These are phyloP conservation scores for Macheiramphus alcinus DNA, from an alignment of 2,113 vertebrate genomes.

Conservation along the genomic window DNA sequence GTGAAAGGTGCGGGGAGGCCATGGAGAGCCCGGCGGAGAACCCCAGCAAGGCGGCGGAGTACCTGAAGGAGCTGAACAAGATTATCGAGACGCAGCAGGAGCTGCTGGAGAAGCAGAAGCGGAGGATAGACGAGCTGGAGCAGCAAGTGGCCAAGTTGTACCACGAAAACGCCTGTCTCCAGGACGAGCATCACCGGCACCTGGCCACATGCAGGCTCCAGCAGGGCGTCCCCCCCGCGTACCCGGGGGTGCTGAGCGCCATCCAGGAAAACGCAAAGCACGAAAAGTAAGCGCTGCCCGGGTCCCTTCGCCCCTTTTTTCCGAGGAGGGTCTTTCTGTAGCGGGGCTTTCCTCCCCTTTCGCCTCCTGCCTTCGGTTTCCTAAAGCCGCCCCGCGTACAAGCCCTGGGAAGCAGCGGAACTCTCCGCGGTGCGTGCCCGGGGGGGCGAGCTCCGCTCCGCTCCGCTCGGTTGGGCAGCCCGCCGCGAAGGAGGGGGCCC, in stretches of 20 bases:
- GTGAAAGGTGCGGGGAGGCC: conserved; percentile 50
- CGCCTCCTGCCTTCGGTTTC: background rate
- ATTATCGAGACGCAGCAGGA: conserved; percentile 90
- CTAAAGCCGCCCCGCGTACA: background rate
- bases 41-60: conserved; percentile 89
- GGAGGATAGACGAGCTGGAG: conserved; percentile 87
- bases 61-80: conserved; percentile 84
- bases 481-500: background rate
- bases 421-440: background rate
- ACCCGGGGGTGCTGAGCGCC: conserved; percentile 69
- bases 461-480: background rate
- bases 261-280: conserved; percentile 78
- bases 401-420: background rate
- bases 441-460: background rate
- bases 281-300: conserved; percentile 78
- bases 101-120: conserved; percentile 86
- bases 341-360: background rate
- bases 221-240: conserved; percentile 42
- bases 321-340: background rate
- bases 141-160: conserved; percentile 85
- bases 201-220: conserved; percentile 87
- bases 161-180: conserved; percentile 81
- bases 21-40: conserved; percentile 88
- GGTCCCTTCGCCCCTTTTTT: background rate
- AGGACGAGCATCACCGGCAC: conserved; percentile 87